Base-by-base conservation (phyloP, 2,113 vertebrate genomes). In the Microcebus ravelobensis region DNA sequence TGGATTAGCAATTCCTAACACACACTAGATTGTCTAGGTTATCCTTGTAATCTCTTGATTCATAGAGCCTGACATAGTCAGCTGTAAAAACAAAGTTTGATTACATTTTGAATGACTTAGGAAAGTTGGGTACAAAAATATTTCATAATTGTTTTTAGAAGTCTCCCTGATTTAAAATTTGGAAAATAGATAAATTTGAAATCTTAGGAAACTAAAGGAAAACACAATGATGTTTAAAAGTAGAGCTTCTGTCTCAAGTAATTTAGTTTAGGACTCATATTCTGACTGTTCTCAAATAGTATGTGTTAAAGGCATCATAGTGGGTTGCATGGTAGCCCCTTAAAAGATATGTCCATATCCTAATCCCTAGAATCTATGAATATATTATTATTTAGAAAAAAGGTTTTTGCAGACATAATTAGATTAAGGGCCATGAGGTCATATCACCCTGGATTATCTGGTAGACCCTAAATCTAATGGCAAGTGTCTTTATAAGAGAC, bases 91-190 rank as follows among this genome's bases (percentile, higher is more conserved):
- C 31, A 91, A 94, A 92, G 8, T 25, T 45, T 88, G 12, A 8
- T 85, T 71, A 61, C 63, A 63, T 17, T 74, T 45, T 86, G 14
- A 65, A 25, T 85, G 4, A 18, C 45, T 95, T 86, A 90, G 34
- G 65, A 90, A 55, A 55, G 68, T 13, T 45, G 34, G 1, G 3
- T 48, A 81, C 15, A 93, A 94, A 91, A 94, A 83, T 36, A 94
- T 15, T 83, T 50, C 31, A 31, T 70, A 88, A 88, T 42, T 93
- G 1, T 45, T 79, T 96, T 79, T n/a, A 25, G 36, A 97, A 76
- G 11, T 0, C 8, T 77, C 12, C 4, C 42, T 36, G 31, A 10
- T 3, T 95, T 76, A 84, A 93, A 91, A 77, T 93, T 17, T 81
- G 10, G 45, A 96, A 59, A 88, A 61, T 4, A 79, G 31, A 34